Percentiles rank a stretch among this genome's conserved stretches.
These are phyloP conservation scores for Lasioglossum leucozonium DNA, from an alignment of 2,888 invertebrate genomes.

Conservation along the genomic window DNA sequence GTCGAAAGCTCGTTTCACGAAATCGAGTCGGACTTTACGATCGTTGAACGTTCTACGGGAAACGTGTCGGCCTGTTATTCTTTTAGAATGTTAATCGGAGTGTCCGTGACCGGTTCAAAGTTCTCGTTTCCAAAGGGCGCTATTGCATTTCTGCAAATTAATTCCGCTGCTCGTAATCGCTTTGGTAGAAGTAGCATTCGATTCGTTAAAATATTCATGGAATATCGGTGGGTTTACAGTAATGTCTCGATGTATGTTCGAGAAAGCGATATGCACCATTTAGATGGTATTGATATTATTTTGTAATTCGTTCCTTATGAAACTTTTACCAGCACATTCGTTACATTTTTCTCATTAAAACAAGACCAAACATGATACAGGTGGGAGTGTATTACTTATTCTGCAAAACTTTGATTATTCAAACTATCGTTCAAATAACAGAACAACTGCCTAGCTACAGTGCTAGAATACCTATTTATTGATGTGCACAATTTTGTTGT, in stretches of 20 bases:
- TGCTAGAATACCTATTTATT: too few relatives aligned
- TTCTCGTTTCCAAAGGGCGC: not conserved
- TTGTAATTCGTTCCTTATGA: not conserved
- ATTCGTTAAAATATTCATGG: not conserved
- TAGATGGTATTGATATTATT: too few relatives aligned
- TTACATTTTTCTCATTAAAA: not conserved
- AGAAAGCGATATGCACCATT: too few relatives aligned
- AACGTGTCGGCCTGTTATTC: not conserved
- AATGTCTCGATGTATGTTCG: too few relatives aligned
- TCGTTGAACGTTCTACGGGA: not conserved
- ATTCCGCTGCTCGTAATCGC: not conserved
- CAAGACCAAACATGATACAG: too few relatives aligned
- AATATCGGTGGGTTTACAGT: too few relatives aligned
- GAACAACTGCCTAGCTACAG: too few relatives aligned
- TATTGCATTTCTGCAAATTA: not conserved
- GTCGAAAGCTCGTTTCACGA: not conserved
- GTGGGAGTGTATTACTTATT: too few relatives aligned
- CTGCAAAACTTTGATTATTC: too few relatives aligned
- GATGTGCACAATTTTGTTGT: too few relatives aligned
- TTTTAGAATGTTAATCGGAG: not conserved
- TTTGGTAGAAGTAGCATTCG: not conserved
- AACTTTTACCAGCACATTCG: not conserved
- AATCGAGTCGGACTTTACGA: conserved; percentile 13
- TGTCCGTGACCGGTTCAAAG: not conserved
- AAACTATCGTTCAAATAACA: too few relatives aligned